Conservation (phyloP, 2,113 vertebrate species). For the Lynx canadensis region DNA sequence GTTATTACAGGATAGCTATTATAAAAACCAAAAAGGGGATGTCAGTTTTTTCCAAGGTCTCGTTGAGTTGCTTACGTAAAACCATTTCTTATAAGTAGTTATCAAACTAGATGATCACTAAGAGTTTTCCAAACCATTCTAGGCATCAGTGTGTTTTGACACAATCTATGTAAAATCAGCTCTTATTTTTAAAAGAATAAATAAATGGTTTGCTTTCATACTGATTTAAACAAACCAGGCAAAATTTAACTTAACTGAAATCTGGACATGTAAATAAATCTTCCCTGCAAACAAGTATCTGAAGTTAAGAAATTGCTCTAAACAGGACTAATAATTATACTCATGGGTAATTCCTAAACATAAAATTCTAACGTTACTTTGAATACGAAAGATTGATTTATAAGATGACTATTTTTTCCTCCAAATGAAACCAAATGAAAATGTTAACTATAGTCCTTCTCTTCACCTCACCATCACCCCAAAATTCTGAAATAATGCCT, state of each 20-base stretch:
- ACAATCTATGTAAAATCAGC: constrained; percentile 35
- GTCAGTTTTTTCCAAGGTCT: constrained; percentile 18
- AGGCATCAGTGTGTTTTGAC: constrained; percentile 27
- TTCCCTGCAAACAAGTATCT: not conserved
- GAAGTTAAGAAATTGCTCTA: constrained; percentile 40
- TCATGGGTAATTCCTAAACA: constrained; percentile 38
- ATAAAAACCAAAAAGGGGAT: not conserved
- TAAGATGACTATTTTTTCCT: constrained; percentile 34
- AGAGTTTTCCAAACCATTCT: not conserved
- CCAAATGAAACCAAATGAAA: constrained; percentile 50
- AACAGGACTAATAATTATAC: constrained; percentile 14
- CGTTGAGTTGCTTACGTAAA: constrained; percentile 48
- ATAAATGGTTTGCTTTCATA: constrained; percentile 19
- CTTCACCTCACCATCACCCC: not conserved
- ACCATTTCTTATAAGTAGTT: constrained; percentile 27
- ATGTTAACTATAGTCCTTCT: not conserved
- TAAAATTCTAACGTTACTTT: constrained; percentile 52
- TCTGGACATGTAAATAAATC: constrained; percentile 62
- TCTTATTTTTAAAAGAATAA: constrained; percentile 47
- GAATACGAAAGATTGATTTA: constrained; percentile 46
- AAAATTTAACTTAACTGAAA: constrained; percentile 64
- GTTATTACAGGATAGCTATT: not conserved
- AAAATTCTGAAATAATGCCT: constrained; percentile 23
- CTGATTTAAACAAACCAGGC: constrained; percentile 40
- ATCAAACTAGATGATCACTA: constrained; percentile 45